Conservation (phyloP, 2,797 vertebrate species). For the Apogon talboti region DNA sequence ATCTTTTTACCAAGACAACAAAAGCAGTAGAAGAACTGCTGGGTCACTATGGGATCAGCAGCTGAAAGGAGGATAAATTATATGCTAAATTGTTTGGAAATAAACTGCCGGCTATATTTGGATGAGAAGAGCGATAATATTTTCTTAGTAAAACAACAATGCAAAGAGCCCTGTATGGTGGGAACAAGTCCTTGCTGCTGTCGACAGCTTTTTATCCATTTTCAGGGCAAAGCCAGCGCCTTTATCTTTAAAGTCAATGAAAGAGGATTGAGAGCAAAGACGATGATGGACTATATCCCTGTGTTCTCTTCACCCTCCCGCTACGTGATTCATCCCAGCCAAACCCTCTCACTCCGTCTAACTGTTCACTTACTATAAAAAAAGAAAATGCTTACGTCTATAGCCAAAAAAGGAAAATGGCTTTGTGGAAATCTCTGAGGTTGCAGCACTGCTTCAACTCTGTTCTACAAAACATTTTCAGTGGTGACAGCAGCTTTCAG, state of each 20-base stretch:
- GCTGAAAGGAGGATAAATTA: conserved; percentile 4
- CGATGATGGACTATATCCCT: conserved; percentile 43
- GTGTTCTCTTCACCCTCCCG: conserved; percentile 31
- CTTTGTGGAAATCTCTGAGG: conserved; percentile 49
- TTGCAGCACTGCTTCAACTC: conserved; percentile 42
- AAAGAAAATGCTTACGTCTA: conserved; percentile 40
- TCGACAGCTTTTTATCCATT: conserved; percentile 37
- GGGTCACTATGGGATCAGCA: background rate
- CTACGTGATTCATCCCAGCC: conserved; percentile 45
- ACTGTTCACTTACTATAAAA: conserved; percentile 39
- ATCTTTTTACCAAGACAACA: conserved; percentile 8
- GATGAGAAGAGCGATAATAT: background rate
- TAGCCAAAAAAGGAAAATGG: conserved; percentile 35
- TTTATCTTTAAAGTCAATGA: conserved; percentile 60
- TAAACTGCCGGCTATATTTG: background rate
- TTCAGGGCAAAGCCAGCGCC: conserved; percentile 10
- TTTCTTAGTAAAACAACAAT: conserved; percentile 6
- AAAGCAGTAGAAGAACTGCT: conserved; percentile 3
- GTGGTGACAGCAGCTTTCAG: conserved; percentile 32
- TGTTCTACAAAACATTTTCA: conserved; percentile 36
- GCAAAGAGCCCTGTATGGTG: background rate
- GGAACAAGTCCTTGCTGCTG: conserved; percentile 32
- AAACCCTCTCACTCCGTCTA: conserved; percentile 46
- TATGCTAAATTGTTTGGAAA: background rate
- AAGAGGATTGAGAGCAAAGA: conserved; percentile 42